Percentiles rank a stretch among this genome's conserved stretches.
phyloP scores from a whole-genome alignment of 1,140 invertebrate species.

The Lepidurus couesii region DNA sequence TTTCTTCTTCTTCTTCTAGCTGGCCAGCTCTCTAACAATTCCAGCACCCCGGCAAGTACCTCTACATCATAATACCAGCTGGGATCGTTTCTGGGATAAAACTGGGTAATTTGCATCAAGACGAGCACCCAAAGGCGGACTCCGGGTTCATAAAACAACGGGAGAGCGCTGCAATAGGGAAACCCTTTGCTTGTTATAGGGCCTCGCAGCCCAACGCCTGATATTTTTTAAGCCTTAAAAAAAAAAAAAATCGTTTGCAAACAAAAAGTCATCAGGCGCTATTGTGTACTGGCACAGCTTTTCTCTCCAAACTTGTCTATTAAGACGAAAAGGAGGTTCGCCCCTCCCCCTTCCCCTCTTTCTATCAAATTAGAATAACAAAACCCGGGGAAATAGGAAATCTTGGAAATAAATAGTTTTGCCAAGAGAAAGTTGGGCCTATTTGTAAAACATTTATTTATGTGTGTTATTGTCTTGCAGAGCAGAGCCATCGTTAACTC shows the following conservation, averaged over 20 bases:
- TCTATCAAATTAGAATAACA: neutral
- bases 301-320: neutral
- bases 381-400: no score
- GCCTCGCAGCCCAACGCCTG: neutral
- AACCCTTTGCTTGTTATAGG: slow-evolving; percentile 15
- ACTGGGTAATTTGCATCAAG: slow-evolving; percentile 19
- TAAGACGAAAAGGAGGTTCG: neutral
- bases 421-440: no score
- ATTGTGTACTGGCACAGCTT: neutral
- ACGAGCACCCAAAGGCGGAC: slow-evolving; percentile 17
- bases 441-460: no score
- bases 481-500: neutral
- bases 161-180: slow-evolving; percentile 17
- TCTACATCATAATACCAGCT: slow-evolving; percentile 22
- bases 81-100: slow-evolving; percentile 14
- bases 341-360: neutral
- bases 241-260: neutral
- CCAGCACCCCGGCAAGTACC: neutral
- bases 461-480: neutral
- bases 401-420: no score
- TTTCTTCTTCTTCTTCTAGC: neutral
- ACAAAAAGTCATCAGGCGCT: neutral
- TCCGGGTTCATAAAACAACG: slow-evolving; percentile 18
- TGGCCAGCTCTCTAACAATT: neutral
- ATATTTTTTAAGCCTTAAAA: neutral